phyloP scores from a whole-genome alignment of 2,888 invertebrate genomes.

The Eudemis profundana region DNA sequence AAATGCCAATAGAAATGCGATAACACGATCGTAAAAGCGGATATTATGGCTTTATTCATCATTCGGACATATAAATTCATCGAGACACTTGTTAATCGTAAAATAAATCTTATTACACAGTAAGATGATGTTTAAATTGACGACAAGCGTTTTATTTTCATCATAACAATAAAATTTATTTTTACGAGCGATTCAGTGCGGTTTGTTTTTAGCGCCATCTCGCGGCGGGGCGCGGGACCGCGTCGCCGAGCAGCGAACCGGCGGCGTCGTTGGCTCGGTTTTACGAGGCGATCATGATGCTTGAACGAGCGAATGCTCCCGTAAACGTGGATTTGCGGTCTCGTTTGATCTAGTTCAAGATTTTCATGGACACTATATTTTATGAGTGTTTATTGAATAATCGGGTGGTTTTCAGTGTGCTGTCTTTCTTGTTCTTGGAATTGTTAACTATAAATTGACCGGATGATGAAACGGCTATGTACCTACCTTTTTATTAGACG shows the following conservation, averaged over 20 bases:
- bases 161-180: conserved; percentile 86
- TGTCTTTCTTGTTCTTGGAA: background rate
- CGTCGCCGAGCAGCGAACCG: conserved; percentile 59
- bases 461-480: too few species aligned
- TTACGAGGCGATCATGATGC: conserved; percentile 70
- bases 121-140: conserved; percentile 85
- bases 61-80: conserved; percentile 83
- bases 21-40: conserved; percentile 77
- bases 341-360: conserved; percentile 45
- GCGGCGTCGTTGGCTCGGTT: conserved; percentile 69
- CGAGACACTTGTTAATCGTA: conserved; percentile 85
- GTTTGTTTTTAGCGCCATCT: conserved; percentile 75
- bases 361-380: conserved; percentile 23
- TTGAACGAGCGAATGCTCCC: conserved; percentile 71
- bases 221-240: conserved; percentile 59
- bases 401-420: background rate
- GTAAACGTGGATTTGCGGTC: conserved; percentile 71
- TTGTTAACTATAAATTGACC: too few species aligned
- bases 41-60: conserved; percentile 84
- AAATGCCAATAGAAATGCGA: conserved; percentile 78
- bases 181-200: conserved; percentile 74
- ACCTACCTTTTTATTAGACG: too few species aligned
- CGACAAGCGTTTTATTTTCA: conserved; percentile 85
- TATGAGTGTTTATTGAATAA: conserved; percentile 16
- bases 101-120: conserved; percentile 85